phyloP scores from a whole-genome alignment of 2,797 vertebrate genomes.

The Prionace glauca region DNA sequence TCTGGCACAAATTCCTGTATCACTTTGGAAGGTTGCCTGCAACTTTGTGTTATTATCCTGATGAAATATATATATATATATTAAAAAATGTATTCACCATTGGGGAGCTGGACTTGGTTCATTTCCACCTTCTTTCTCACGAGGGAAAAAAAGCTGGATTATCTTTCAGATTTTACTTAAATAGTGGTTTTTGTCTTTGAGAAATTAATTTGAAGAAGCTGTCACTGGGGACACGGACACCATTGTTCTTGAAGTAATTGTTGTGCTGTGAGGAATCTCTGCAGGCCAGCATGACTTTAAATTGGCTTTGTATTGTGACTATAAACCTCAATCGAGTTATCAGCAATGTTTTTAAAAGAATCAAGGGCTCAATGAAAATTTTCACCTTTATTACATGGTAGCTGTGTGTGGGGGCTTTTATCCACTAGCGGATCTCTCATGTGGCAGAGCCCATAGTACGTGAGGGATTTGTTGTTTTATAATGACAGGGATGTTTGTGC shows the following conservation, averaged over 20 bases:
- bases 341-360: not conserved
- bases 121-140: not conserved
- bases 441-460: not conserved
- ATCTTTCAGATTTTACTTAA: not conserved
- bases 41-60: constrained; percentile 13
- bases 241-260: constrained; percentile 15
- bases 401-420: not conserved
- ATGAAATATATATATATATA: not conserved
- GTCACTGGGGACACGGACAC: not conserved
- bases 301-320: not conserved
- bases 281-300: not conserved
- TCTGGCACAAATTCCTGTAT: not conserved
- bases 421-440: not conserved
- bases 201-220: not conserved
- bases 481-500: not conserved
- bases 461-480: not conserved
- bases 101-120: not conserved
- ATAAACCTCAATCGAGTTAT: not conserved
- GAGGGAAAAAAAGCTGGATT: not conserved
- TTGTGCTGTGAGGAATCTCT: constrained; percentile 5
- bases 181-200: not conserved
- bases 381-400: not conserved
- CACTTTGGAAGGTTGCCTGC: constrained; percentile 16
- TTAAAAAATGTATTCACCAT: not conserved
- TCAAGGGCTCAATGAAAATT: not conserved